These are phyloP conservation scores for Carettochelys insculpta DNA, from an alignment of 2,113 vertebrate species.

Conservation along the genomic window DNA sequence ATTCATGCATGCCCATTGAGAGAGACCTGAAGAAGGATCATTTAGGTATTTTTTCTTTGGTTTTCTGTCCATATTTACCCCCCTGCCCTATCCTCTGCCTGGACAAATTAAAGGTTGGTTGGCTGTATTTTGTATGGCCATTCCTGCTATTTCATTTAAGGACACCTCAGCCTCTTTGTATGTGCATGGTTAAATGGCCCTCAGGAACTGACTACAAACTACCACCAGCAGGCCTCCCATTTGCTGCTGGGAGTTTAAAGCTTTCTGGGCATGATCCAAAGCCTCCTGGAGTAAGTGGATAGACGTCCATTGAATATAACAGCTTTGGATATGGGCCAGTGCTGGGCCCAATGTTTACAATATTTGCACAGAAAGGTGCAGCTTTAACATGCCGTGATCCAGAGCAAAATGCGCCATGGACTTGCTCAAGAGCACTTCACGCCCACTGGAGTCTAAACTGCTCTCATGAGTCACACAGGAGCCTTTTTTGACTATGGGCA, in stretches of 20 bases:
- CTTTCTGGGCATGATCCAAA: not conserved
- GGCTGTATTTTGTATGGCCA: not conserved
- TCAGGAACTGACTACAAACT: not conserved
- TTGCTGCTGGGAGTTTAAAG: not conserved
- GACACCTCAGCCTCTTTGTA: not conserved
- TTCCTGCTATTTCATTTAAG: not conserved
- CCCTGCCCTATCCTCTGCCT: not conserved
- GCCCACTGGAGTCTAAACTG: not conserved
- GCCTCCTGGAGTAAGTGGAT: not conserved
- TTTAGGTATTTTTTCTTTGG: not conserved
- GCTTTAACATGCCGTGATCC: not conserved
- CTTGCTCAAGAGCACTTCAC: not conserved
- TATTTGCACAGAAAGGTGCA: not conserved
- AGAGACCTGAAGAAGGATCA: too few species aligned
- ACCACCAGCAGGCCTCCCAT: too few species aligned
- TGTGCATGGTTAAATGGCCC: not conserved
- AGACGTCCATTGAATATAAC: not conserved
- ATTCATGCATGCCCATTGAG: not conserved
- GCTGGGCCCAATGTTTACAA: too few species aligned
- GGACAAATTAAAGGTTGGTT: not conserved
- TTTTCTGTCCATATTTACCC: too few species aligned
- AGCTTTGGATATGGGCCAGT: not conserved
- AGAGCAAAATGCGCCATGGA: not conserved
- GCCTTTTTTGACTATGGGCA: not conserved
- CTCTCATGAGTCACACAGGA: not conserved